Evolutionary conservation across 2,113 vertebrate genomes (phyloP).

Genomic region (Tursiops truncatus): DNA sequence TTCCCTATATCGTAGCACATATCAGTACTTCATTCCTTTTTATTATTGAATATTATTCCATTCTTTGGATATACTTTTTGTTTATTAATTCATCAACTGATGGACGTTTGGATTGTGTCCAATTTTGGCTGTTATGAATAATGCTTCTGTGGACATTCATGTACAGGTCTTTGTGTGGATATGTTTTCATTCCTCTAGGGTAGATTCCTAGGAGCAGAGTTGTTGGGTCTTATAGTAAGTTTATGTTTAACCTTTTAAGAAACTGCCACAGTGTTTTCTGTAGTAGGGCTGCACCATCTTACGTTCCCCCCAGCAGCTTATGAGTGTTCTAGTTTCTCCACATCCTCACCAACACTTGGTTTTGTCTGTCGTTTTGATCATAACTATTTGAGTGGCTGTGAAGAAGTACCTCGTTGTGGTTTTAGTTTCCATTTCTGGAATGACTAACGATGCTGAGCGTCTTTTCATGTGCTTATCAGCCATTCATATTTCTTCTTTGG

Average conservation of each 20-base stretch:
- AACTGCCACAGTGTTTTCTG: neutral
- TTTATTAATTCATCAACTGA: neutral
- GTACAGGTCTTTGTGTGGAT: neutral
- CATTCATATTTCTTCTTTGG: neutral
- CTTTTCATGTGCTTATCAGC: neutral
- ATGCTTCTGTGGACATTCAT: neutral
- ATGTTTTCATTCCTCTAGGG: neutral
- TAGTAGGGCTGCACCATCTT: neutral
- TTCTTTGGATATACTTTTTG: neutral
- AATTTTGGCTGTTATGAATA: neutral
- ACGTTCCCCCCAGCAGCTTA: neutral
- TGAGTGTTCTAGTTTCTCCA: neutral
- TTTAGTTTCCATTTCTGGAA: neutral
- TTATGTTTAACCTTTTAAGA: neutral
- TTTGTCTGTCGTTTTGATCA: neutral
- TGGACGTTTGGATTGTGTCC: neutral
- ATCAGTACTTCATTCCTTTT: neutral
- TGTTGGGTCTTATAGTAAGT: neutral
- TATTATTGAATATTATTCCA: neutral
- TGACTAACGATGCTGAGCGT: neutral
- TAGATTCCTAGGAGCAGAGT: neutral
- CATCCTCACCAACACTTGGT: neutral
- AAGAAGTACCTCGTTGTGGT: no score
- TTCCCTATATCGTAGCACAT: accelerated
- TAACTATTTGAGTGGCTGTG: neutral